Conservation (phyloP, 2,113 vertebrate genomes). For the Catharus fuscescens region DNA sequence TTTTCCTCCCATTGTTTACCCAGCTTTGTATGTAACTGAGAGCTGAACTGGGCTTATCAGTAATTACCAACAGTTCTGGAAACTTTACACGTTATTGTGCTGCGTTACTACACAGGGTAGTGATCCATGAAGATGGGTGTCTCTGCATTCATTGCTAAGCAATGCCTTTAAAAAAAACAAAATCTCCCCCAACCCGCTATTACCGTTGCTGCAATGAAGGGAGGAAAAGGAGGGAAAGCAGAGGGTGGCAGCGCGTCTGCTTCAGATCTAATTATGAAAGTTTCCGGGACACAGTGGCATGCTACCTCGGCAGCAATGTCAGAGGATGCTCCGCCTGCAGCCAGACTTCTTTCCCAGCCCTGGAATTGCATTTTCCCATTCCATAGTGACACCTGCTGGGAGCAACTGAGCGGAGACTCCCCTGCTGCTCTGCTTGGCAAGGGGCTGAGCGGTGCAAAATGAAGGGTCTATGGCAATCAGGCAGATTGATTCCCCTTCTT, state of each 20-base stretch:
- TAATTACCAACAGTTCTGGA: slow-evolving; percentile 66
- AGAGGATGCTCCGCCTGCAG: not conserved
- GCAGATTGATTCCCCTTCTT: slow-evolving; percentile 10
- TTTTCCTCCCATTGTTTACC: slow-evolving; percentile 66
- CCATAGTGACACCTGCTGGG: slow-evolving; percentile 80
- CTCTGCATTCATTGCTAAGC: not conserved
- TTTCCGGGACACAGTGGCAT: not conserved
- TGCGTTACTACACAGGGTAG: not conserved
- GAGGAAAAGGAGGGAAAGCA: not conserved
- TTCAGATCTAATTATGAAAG: slow-evolving; percentile 9
- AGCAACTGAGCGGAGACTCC: not conserved
- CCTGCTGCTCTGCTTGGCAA: not conserved
- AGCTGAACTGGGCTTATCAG: slow-evolving; percentile 60
- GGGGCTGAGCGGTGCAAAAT: not conserved
- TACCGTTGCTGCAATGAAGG: not conserved
- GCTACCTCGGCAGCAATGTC: not conserved
- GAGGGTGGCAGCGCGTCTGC: not conserved
- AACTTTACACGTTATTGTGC: slow-evolving; percentile 30
- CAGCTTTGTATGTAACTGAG: slow-evolving; percentile 66
- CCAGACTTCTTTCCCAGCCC: not conserved
- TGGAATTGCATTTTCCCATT: slow-evolving; percentile 40
- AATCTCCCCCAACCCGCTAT: not conserved
- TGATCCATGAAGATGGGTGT: not conserved
- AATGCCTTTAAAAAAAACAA: slow-evolving; percentile 1
- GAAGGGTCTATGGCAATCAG: not conserved